Evolutionary conservation across 1,140 invertebrate species (phyloP), one percentile per base, ranked within the genome.

Genomic region (Octopus sinensis): DNA sequence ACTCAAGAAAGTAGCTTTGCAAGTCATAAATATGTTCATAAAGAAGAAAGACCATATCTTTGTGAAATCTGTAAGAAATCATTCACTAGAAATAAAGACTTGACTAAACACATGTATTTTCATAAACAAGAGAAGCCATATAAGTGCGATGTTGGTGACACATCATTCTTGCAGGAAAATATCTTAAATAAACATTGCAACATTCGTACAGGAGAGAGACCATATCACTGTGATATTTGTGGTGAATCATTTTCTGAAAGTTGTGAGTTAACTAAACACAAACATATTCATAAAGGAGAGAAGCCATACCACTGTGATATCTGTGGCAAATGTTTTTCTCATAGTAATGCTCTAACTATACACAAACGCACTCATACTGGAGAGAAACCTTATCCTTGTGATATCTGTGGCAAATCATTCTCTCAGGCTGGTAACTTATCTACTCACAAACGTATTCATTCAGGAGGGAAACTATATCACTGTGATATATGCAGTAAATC

Each of bases 401-500:
- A 79, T 17, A 82, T 85, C 51, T 91, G 90, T 83, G 86, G 84
- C 62, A 91, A 91, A 83, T 88, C 90, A 6, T 91, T 91, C 85
- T 91, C 89, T 79, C 84, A 90, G 17, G 85, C 87, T 7, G 90
- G 87, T 9, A 91, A 91, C 73, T 85, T 91, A 23, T 87, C 89
- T 77, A 87, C 89, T 13, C 90, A 91, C 76, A 83, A 80, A 23
- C 81, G 76, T 54, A 79, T 76, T 1, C 83, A 83, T 62, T 76
- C 51, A 7, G 83, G 78, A 4, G 76, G 56, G 6, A 83, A 80
- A 30, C 83, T 81, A n/a, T 83, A 54, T 52, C 80, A 80, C 23
- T 87, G 86, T 82, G 54, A 83, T 23, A 76, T 79, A 4, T 99
- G 97, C 91, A 95, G 95, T 77, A 98, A 98, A 92, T 97, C 96